Evolutionary conservation across 2,797 vertebrate species (phyloP), one percentile per base, ranked within the genome.

Genomic region (Meriones psammophilus): DNA sequence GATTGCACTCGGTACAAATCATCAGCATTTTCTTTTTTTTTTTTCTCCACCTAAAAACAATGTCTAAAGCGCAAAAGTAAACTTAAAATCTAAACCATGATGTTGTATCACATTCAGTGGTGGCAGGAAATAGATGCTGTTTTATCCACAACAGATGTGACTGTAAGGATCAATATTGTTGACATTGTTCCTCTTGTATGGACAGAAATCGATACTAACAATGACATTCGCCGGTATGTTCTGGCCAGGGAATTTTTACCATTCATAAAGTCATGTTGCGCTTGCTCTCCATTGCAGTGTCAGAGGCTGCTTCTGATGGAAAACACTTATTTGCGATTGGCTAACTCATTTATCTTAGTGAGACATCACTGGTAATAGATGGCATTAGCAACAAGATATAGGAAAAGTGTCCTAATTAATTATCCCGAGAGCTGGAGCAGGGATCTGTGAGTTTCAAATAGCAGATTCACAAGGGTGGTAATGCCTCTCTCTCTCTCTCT

Each of bases 141-240:
- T 95, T 96, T 93, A 92, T 93, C 20, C 79, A 93, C 64, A 92
- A 93, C n/a, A 95, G 46, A 91, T 78, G 30, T 94, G 83, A 94
- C 85, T 96, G 76, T 94, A 93, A 97, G 54, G 89, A 97, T 92
- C 94, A 83, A 96, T 97, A 92, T 94, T 95, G n/a, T 96, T 92
- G 92, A 85, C 88, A 94, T 85, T 66, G 24, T 77, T 92, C 88
- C 24, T 30, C 39, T 96, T 92, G 28, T 71, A 94, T 46, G 39
- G 64, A 74, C 78, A 85, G 62, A 97, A 97, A 97, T 97, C 95
- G 88, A 94, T 97, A 94, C 79, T 91, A 96, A 95, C 86, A 94
- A 69, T 91, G 86, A 88, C 28, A 88, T 92, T 94, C 88, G 62
- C n/a, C 8, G 76, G 64, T 89, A 73, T 26, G 93, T 94, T 95